phyloP scores from a whole-genome alignment of 2,113 vertebrate genomes.

The Pungitius pungitius region DNA sequence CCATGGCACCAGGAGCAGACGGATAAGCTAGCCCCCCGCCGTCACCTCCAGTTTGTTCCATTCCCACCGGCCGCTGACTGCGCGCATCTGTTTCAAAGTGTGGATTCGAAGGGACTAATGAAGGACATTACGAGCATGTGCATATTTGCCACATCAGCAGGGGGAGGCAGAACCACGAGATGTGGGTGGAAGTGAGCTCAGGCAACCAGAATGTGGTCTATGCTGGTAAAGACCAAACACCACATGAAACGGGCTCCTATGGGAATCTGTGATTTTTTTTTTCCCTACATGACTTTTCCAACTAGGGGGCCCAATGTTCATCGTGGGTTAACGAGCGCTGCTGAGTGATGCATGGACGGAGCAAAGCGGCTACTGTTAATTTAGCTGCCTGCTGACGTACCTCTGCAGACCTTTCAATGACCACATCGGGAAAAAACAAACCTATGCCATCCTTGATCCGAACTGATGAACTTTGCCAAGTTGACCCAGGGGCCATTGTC shows the following conservation, averaged over 20 bases:
- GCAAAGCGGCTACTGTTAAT: slow-evolving; percentile 34
- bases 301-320: slow-evolving; percentile 43
- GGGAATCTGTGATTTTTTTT: slow-evolving; percentile 39
- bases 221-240: slow-evolving; percentile 48
- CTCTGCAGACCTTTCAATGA: slow-evolving; percentile 11
- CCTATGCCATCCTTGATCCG: not conserved
- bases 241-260: slow-evolving; percentile 72
- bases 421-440: not conserved
- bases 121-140: slow-evolving; percentile 53
- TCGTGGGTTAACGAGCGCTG: slow-evolving; percentile 48
- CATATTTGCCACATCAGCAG: slow-evolving; percentile 51
- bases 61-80: slow-evolving; percentile 35
- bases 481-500: not conserved
- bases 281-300: slow-evolving; percentile 49
- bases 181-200: slow-evolving; percentile 68
- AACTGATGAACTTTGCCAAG: not conserved
- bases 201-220: slow-evolving; percentile 63
- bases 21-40: slow-evolving; percentile 11
- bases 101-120: slow-evolving; percentile 47
- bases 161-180: slow-evolving; percentile 36
- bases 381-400: slow-evolving; percentile 1
- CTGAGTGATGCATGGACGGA: slow-evolving; percentile 34
- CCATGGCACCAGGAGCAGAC: slow-evolving; percentile 41
- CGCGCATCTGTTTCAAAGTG: slow-evolving; percentile 43
- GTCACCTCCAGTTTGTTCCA: slow-evolving; percentile 48